These are phyloP conservation scores for Daubentonia madagascariensis DNA, from an alignment of 2,113 vertebrate species.

Conservation along the genomic window DNA sequence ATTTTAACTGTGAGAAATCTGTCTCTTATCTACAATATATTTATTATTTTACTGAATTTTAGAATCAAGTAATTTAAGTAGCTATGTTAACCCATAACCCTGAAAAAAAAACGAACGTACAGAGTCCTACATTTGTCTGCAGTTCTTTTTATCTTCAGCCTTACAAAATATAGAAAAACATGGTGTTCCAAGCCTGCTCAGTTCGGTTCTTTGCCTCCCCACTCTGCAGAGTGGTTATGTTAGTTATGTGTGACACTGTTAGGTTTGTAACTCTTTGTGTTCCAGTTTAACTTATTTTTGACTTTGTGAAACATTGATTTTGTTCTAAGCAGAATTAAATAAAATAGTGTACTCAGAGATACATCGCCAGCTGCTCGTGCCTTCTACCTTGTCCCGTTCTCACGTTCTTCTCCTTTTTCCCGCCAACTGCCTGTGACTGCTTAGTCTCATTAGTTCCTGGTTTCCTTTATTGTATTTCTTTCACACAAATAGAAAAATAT, in stretches of 20 bases:
- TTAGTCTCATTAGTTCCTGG: neutral
- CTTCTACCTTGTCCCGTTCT: neutral
- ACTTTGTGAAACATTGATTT: neutral
- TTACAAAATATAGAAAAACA: neutral
- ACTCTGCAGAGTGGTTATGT: neutral
- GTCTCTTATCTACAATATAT: neutral
- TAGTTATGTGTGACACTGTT: neutral
- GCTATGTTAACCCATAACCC: neutral
- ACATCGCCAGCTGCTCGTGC: neutral
- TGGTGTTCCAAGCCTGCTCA: neutral
- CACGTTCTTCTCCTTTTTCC: neutral
- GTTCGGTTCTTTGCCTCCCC: neutral
- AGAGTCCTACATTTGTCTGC: neutral
- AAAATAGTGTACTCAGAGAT: neutral
- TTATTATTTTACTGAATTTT: neutral
- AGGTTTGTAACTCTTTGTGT: neutral
- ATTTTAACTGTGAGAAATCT: neutral
- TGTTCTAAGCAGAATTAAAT: neutral
- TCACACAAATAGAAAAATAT: neutral
- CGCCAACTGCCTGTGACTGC: rapidly evolving
- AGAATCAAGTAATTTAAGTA: neutral
- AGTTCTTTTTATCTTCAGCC: neutral
- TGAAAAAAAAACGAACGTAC: neutral
- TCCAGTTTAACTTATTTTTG: neutral
- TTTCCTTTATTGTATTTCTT: neutral